Percentiles rank a stretch among this genome's conserved stretches.
Evolutionary conservation across 64 coral and sea anemone species (phyloP).

Genomic region (Montipora cactus): DNA sequence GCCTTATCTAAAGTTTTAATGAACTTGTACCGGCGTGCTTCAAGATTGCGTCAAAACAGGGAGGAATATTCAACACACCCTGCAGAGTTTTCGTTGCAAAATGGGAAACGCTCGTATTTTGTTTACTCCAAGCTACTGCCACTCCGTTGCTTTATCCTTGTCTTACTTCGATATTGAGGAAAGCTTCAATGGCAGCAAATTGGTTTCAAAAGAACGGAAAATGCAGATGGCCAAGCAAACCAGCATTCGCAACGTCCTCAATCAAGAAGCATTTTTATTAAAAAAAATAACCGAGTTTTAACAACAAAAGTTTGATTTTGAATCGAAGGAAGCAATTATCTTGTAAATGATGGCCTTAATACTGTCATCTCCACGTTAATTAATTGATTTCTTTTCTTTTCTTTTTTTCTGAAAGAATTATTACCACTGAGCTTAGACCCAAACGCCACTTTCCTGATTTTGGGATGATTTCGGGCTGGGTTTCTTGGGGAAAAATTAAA

Average conservation of each 20-base stretch:
- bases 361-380: neutral
- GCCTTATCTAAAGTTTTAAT: neutral
- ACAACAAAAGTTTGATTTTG: neutral
- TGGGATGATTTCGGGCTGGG: too few relatives aligned
- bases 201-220: neutral
- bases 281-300: neutral
- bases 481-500: neutral
- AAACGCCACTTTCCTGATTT: too few relatives aligned
- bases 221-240: neutral
- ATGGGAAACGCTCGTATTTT: neutral
- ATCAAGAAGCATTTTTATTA: neutral
- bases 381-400: slow-evolving; percentile 1
- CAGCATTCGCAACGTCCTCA: neutral
- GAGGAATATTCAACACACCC: neutral
- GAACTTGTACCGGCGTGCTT: neutral
- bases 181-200: neutral
- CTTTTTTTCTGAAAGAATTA: neutral
- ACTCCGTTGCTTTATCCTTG: neutral
- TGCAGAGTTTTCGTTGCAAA: neutral
- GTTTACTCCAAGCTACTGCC: slow-evolving; percentile 9
- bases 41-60: neutral
- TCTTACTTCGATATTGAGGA: neutral
- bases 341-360: neutral
- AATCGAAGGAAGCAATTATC: slow-evolving; percentile 4
- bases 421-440: neutral